These are phyloP conservation scores for Platynereis dumerilii DNA, from an alignment of 2,888 invertebrate genomes.

Conservation along the genomic window DNA sequence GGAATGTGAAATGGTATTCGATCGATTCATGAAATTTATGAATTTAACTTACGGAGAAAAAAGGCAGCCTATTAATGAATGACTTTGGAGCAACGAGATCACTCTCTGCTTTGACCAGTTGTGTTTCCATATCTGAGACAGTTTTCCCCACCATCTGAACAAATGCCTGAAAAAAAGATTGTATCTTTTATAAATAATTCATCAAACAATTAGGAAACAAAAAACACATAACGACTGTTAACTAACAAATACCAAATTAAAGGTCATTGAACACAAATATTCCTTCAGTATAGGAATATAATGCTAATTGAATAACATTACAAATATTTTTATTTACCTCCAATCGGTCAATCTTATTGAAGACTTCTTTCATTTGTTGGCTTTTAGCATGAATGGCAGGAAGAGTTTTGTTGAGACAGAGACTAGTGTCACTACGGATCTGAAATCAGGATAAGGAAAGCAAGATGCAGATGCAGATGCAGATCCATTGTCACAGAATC, in stretches of 20 bases:
- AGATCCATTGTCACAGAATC: too few species aligned
- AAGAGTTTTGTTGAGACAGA: constrained; percentile 50
- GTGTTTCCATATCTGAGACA: constrained; percentile 47
- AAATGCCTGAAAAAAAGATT: constrained; percentile 46
- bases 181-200: background rate
- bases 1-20: too few species aligned
- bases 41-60: constrained; percentile 51
- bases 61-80: constrained; percentile 49
- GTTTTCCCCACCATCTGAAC: constrained; percentile 47
- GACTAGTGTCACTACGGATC: constrained; percentile 56
- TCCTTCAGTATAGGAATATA: too few species aligned
- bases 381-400: constrained; percentile 53
- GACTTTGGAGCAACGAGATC: constrained; percentile 51
- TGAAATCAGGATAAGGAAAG: constrained; percentile 30
- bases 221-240: background rate
- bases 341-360: constrained; percentile 52
- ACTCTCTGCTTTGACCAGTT: constrained; percentile 50
- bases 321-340: constrained; percentile 43
- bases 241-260: background rate
- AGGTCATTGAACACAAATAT: background rate
- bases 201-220: background rate
- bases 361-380: constrained; percentile 49
- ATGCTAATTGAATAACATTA: too few species aligned
- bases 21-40: too few species aligned
- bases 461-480: too few species aligned